Evolutionary conservation across 2,888 invertebrate genomes (phyloP), one percentile per base, ranked within the genome.

Genomic region (Eulithis prunata): DNA sequence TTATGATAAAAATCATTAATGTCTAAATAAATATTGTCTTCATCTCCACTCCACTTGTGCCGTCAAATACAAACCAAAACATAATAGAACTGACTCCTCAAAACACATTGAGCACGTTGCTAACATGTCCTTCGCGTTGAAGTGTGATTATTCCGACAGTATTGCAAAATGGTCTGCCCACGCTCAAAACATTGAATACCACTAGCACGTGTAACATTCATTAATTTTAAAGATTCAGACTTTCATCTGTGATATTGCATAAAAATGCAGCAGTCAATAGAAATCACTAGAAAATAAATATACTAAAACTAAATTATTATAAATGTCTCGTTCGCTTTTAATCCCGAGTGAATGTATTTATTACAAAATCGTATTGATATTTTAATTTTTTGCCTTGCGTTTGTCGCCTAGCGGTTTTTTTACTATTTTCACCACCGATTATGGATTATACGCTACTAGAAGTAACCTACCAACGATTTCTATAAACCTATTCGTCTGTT

Each of bases 141-240:
- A n/a, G n/a, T n/a, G n/a, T n/a, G n/a, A n/a, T n/a, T n/a, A n/a
- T n/a, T n/a, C n/a, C n/a, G n/a, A n/a, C n/a, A n/a, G 21, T 32
- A 54, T 49, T 72, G 69, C 68, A 51, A 66, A 66, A 72, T 60
- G 52, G 41, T 55, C 62, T 8, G 41, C 70, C 69, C 41, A 68
- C 68, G 58, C 67, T 49, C 14, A 13, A 10, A 41, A 38, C 38
- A 54, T 53, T n/a, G 14, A 41, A 36, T 38, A 52, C 53, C n/a
- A 52, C 7, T n/a, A 7, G 53, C 36, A 53, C 36, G 13, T 53
- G 53, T 38, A 4, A n/a, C 1, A 13, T 53, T 36, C 3, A 53
- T 53, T 36, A 6, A 36, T 8, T 14, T 47, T 14, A 47, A 10
- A 47, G 13, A 47, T 7, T 7, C 32, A 32, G 32, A 32, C 4